Conservation (phyloP, 2,888 invertebrate genomes). For the Rhaphigaster nebulosa region DNA sequence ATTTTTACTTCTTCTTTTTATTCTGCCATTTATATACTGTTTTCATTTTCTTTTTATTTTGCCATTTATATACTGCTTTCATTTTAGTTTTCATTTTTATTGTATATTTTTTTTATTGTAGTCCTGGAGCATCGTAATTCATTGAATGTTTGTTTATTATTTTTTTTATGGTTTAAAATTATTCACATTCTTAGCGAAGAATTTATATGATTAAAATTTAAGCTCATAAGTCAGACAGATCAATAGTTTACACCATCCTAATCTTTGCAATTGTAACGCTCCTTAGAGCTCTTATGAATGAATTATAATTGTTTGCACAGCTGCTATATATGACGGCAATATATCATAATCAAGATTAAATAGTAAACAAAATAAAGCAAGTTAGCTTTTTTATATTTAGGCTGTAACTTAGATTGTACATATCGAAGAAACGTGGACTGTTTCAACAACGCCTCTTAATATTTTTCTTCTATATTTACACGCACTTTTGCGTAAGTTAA, state of each 20-base stretch:
- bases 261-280: not conserved
- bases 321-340: not conserved
- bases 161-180: too few species aligned
- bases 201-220: not conserved
- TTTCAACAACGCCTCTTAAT: too few species aligned
- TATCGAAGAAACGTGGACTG: not conserved
- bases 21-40: too few species aligned
- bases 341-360: not conserved
- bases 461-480: not conserved
- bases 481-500: too few species aligned
- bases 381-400: not conserved
- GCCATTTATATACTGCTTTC: too few species aligned
- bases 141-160: too few species aligned
- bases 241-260: not conserved
- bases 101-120: too few species aligned
- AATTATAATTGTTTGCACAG: not conserved
- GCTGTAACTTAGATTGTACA: not conserved
- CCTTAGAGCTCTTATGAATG: not conserved
- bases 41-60: too few species aligned
- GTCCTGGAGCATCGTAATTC: too few species aligned
- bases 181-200: not conserved
- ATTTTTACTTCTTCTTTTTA: too few species aligned
- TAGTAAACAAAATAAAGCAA: not conserved
- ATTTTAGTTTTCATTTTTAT: too few species aligned
- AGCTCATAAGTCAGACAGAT: not conserved